These are phyloP conservation scores for Tragulus kanchil DNA, from an alignment of 2,113 vertebrate species.

Conservation along the genomic window DNA sequence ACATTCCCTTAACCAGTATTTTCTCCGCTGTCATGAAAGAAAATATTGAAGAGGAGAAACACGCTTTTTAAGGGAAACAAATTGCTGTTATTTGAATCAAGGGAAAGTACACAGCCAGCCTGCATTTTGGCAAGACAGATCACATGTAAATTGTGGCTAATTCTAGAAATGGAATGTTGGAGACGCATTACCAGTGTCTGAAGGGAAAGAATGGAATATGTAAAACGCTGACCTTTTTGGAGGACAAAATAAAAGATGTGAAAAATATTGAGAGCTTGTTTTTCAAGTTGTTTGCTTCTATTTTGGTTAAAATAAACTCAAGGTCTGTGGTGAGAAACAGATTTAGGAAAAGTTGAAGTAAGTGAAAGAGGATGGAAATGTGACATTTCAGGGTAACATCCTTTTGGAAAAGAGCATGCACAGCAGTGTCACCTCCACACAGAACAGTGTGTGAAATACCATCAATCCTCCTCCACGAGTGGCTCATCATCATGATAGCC, in stretches of 20 bases:
- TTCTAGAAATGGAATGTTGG: not conserved
- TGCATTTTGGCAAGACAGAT: not conserved
- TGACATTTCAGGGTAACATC: not conserved
- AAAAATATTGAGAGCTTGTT: not conserved
- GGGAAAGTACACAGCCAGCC: constrained; percentile 13
- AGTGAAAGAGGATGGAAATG: not conserved
- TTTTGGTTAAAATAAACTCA: constrained; percentile 52
- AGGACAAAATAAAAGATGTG: not conserved
- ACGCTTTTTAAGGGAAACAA: constrained; percentile 23
- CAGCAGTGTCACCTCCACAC: not conserved
- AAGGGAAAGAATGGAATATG: not conserved
- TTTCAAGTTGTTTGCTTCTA: constrained; percentile 41
- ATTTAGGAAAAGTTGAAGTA: constrained; percentile 7
- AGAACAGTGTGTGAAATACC: not conserved
- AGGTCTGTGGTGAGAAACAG: not conserved
- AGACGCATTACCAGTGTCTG: not conserved
- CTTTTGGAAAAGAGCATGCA: not conserved
- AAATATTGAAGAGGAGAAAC: constrained; percentile 63
- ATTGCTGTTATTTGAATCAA: constrained; percentile 58
- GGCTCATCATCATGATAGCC: not conserved
- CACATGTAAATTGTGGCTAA: constrained; percentile 7
- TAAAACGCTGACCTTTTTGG: not conserved
- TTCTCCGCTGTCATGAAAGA: constrained; percentile 64
- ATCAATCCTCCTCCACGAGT: not conserved
- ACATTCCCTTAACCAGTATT: constrained; percentile 25